A percentile compares a stretch with the other conserved stretches of the same genome.
Conservation (phyloP, 1,140 invertebrate genomes). For the Drosophila sechellia region DNA sequence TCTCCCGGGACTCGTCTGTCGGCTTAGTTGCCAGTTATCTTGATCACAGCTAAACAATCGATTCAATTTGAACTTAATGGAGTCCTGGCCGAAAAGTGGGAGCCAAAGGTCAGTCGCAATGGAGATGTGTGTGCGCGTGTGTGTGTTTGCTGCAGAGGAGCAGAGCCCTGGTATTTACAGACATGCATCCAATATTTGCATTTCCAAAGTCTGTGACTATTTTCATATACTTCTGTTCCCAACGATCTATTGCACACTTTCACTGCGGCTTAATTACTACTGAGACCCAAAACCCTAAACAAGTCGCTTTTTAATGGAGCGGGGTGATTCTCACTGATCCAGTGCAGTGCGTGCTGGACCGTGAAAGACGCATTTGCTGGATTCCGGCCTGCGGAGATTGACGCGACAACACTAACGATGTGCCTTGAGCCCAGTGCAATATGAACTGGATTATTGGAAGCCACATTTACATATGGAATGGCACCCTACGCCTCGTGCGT, state of each 20-base stretch:
- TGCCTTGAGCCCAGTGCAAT: slow-evolving; percentile 25
- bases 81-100: slow-evolving; percentile 24
- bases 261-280: too few relatives aligned
- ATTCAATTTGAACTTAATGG: slow-evolving; percentile 76
- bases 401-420: slow-evolving; percentile 18
- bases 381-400: neutral
- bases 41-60: slow-evolving; percentile 70
- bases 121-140: neutral
- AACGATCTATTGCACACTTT: too few relatives aligned
- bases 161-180: neutral
- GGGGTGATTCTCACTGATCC: neutral
- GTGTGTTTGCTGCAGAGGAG: too few relatives aligned
- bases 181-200: too few relatives aligned
- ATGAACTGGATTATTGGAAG: slow-evolving; percentile 18
- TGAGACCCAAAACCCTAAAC: too few relatives aligned
- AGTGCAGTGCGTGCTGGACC: neutral
- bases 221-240: too few relatives aligned
- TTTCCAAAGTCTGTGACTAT: too few relatives aligned
- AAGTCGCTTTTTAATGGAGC: too few relatives aligned
- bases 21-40: slow-evolving; percentile 68
- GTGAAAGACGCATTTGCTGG: neutral
- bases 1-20: slow-evolving; percentile 44
- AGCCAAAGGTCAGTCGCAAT: neutral
- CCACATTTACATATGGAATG: slow-evolving; percentile 33
- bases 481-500: slow-evolving; percentile 16